Conservation (phyloP, 2,888 invertebrate species). For the Pteria penguin region DNA sequence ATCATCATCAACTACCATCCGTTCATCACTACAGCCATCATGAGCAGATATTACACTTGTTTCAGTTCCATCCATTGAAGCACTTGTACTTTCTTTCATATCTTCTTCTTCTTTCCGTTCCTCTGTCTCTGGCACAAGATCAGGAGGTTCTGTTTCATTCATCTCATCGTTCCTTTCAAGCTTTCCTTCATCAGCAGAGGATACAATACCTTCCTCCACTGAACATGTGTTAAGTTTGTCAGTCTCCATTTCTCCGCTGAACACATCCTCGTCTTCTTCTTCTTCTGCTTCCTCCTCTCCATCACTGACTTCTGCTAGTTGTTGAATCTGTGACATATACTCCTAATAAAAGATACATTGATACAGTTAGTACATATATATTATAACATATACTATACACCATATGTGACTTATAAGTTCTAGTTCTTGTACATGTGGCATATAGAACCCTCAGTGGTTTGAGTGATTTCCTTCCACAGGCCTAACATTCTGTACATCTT, state of each 20-base stretch:
- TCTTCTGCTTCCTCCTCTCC: slow-evolving; percentile 11
- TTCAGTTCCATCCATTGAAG: too few species aligned
- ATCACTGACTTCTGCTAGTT: slow-evolving; percentile 22
- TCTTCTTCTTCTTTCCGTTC: background rate
- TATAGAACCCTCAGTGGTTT: too few species aligned
- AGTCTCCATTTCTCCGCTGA: too few species aligned
- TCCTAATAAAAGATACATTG: slow-evolving; percentile 1
- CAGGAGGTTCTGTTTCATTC: background rate
- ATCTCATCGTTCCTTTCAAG: background rate
- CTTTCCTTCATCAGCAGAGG: background rate
- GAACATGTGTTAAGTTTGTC: too few species aligned
- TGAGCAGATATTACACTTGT: too few species aligned
- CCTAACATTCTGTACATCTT: too few species aligned
- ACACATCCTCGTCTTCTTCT: too few species aligned
- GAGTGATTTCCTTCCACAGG: too few species aligned
- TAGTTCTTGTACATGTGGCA: background rate
- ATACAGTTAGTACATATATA: background rate
- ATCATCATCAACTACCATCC: background rate
- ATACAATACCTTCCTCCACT: background rate
- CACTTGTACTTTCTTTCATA: background rate
- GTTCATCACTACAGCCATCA: too few species aligned
- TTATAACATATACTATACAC: background rate
- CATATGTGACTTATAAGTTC: too few species aligned
- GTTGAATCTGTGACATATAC: slow-evolving; percentile 17
- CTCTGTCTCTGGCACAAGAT: background rate